Base-by-base conservation (phyloP, 2,113 vertebrate genomes). In the Cheilinus undulatus region DNA sequence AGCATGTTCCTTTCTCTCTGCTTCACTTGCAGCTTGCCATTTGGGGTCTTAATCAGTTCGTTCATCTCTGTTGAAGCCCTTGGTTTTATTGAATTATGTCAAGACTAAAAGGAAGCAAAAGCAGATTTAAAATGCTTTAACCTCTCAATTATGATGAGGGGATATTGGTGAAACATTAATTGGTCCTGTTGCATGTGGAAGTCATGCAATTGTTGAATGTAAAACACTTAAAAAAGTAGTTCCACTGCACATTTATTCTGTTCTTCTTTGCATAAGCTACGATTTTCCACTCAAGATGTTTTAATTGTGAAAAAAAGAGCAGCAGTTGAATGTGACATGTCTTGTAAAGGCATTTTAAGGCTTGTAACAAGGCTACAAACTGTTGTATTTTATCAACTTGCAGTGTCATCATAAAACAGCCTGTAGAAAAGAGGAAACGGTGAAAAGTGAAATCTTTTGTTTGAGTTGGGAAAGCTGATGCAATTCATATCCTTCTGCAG, bases 401-500 rank as follows among this genome's bases (percentile, higher is more conserved):
- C 17, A 3, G 22, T 70, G 77, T 62, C 69, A 62, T 75, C 63
- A 43, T 69, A 43, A 82, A 76, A 62, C 66, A 54, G 51, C 46
- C 27, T 76, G 61, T 61, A 58, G 27, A 84, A 45, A 45, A 42
- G 61, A 17, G 45, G 49, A 73, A 79, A 60, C 50, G 13, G 67
- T 50, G 40, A 69, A 73, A 76, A 74, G 4, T 32, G 64, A 64
- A 66, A 64, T 76, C 50, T 79, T 78, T 63, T 67, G 56, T 81
- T 83, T 10, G 10, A 58, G 54, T 26, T n/a, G 40, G 59, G 83
- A 75, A 85, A 22, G 82, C 84, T 82, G 82, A 86, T 75, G 87
- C 82, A 77, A 80, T 88, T 72, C 78, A 4, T 80, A 83, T 78
- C 76, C 63, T 24, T 75, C 43, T 34, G 27, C 80, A 80, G 77